These are phyloP conservation scores for Acropternis orthonyx DNA, from an alignment of 2,797 vertebrate species.

Conservation along the genomic window DNA sequence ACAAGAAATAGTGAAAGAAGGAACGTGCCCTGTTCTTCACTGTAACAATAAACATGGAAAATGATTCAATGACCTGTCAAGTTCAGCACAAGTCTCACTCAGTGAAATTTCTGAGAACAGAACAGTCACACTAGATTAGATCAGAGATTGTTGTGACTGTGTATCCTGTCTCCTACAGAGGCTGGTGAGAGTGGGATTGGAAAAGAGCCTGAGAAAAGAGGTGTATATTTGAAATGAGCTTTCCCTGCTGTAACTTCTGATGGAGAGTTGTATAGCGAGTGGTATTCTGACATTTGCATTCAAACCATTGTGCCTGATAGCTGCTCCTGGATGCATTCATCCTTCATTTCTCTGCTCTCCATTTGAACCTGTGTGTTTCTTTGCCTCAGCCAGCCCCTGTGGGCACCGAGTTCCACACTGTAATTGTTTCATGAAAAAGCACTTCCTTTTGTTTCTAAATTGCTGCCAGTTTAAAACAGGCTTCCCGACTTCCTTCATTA, in stretches of 20 bases:
- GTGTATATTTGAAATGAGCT: not conserved
- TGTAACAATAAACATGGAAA: not conserved
- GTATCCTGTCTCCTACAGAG: not conserved
- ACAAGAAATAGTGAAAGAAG: not conserved
- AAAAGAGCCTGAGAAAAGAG: not conserved
- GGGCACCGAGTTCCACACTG: not conserved
- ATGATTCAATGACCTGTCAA: not conserved
- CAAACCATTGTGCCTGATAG: not conserved
- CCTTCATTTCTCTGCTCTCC: not conserved
- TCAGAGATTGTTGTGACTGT: not conserved
- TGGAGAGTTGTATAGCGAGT: not conserved
- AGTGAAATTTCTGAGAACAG: not conserved
- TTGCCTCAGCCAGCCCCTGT: not conserved
- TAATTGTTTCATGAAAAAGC: not conserved
- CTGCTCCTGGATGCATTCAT: not conserved
- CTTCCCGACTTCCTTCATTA: not conserved
- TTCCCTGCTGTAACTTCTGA: not conserved
- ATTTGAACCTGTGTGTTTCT: not conserved
- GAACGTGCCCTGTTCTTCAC: not conserved
- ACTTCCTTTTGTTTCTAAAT: not conserved
- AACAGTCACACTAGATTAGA: constrained; percentile 2
- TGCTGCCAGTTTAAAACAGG: not conserved
- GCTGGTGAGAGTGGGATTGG: not conserved
- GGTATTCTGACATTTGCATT: not conserved
- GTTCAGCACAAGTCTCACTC: not conserved